Percentiles rank a stretch among this genome's conserved stretches.
These are phyloP conservation scores for Spermophilus dauricus DNA, from an alignment of 2,113 vertebrate species.

Conservation along the genomic window DNA sequence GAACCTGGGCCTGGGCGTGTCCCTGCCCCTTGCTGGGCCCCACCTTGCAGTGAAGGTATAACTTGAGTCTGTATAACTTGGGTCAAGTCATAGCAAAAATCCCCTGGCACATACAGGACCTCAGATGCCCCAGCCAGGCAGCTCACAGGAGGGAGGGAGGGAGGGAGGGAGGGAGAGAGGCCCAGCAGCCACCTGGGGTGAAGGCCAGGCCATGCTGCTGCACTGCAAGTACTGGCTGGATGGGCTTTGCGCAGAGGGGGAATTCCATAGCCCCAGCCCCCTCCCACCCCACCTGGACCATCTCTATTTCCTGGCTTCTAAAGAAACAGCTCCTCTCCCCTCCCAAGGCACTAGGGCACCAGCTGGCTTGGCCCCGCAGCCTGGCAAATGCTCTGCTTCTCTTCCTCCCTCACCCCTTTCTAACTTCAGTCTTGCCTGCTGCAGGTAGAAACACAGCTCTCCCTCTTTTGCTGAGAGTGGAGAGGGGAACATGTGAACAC, in stretches of 20 bases:
- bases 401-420: background rate
- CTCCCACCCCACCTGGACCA: background rate
- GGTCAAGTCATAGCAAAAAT: background rate
- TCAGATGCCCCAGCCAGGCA: background rate
- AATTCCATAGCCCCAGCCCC: background rate
- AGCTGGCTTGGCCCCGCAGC: background rate
- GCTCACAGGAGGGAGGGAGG: background rate
- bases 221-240: background rate
- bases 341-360: background rate
- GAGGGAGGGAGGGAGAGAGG: background rate
- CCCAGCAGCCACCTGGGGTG: background rate
- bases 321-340: slow-evolving; percentile 12
- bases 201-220: background rate
- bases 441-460: background rate
- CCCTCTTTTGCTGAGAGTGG: background rate
- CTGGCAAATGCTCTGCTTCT: background rate
- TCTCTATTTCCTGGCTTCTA: slow-evolving; percentile 52
- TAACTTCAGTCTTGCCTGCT: background rate
- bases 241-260: background rate
- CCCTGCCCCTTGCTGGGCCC: background rate
- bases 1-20: background rate
- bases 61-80: background rate
- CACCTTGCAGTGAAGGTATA: background rate
- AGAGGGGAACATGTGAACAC: background rate
- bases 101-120: background rate